Conservation (phyloP, 2,888 invertebrate genomes). For the Amblyjoppa proteus region DNA sequence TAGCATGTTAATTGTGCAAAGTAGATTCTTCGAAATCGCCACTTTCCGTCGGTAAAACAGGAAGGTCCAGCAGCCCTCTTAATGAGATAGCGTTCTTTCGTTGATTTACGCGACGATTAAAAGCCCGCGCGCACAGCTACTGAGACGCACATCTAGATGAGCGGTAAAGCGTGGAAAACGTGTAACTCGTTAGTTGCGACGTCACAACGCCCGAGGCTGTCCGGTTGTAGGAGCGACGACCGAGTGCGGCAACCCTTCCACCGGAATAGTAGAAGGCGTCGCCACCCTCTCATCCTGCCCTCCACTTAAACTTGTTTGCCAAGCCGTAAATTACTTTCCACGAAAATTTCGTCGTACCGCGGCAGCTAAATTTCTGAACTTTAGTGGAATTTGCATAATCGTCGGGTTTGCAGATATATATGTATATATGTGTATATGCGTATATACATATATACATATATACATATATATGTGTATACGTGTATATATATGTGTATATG, state of each 20-base stretch:
- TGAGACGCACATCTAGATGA: neutral
- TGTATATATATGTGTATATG: neutral
- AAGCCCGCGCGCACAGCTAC: constrained; percentile 8
- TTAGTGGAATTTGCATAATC: neutral
- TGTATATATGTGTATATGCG: neutral
- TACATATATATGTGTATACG: neutral
- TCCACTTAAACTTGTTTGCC: constrained; percentile 57
- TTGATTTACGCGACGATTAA: constrained; percentile 9
- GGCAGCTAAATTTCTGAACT: neutral
- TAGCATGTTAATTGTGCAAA: too few relatives aligned
- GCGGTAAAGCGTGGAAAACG: neutral
- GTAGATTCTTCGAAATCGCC: too few relatives aligned
- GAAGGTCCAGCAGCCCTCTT: neutral
- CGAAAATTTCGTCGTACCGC: constrained; percentile 21
- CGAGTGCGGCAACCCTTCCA: constrained; percentile 12
- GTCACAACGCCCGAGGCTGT: neutral
- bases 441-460: neutral
- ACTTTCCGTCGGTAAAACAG: too few relatives aligned
- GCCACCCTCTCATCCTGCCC: constrained; percentile 3
- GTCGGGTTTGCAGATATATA: neutral
- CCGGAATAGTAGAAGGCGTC: neutral
- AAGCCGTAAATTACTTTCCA: constrained; percentile 59
- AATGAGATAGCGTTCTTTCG: constrained; percentile 16
- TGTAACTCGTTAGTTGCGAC: constrained; percentile 9
- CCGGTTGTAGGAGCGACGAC: neutral